Base-by-base conservation (phyloP, 2,797 vertebrate genomes). In the Echiichthys vipera region DNA sequence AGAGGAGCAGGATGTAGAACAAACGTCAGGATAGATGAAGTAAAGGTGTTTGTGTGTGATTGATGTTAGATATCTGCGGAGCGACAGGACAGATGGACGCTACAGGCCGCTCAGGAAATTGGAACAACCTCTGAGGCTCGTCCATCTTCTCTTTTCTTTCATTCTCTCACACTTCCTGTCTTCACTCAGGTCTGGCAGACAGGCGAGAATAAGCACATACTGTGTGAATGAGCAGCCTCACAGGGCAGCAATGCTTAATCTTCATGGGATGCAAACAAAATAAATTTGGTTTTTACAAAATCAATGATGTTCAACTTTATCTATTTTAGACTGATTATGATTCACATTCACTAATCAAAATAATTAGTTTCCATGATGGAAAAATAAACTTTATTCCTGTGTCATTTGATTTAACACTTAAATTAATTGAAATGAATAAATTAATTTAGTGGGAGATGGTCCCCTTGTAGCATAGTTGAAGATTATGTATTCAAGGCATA, bases 71-170 rank as follows among this genome's bases (percentile, higher is more conserved):
- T 67, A 37, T 78, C 43, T 42, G 54, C 5, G 29, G 29, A 45
- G 32, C 0, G 15, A 49, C 53, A 50, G 68, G 17, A 59, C 32
- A 78, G 65, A 69, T 25, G 22, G 63, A 83, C 3, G 17, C 9
- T 29, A 29, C 13, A 5, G 32, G 34, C 55, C 50, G 37, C 57
- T 65, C 51, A 37, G 65, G 78, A 85, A 80, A 88, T 77, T 88
- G 66, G 63, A 87, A 46, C 62, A 68, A 62, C 14, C 27, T 59
- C 27, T 24, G 45, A 61, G 15, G 20, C 36, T 51, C 5, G 1
- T 24, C n/a, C 51, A 22, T 43, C 27, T 34, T 22, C 6, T 14
- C 5, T 37, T 55, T n/a, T 49, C 24, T 62, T 18, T 55, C 20
- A n/a, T 25, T 57, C 20, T 42, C 30, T 67, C 34, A 32, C 45